phyloP scores from a whole-genome alignment of 2,888 invertebrate genomes.

The Pandemis cinnamomeana region DNA sequence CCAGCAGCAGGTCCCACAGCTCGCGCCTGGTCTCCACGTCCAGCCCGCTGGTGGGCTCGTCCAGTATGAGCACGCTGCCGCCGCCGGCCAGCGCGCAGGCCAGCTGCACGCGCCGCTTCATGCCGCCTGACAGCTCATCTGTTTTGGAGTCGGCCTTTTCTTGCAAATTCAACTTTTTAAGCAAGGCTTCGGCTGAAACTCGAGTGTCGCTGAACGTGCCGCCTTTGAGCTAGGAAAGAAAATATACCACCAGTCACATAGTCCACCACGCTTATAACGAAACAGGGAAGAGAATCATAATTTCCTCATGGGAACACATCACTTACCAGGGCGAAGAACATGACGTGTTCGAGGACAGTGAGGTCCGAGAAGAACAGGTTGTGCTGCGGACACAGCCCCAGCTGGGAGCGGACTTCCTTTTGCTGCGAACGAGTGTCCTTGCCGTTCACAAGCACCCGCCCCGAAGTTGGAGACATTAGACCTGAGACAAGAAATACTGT shows the following conservation, averaged over 20 bases:
- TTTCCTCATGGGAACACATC: too few relatives aligned
- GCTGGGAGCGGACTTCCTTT: constrained; percentile 86
- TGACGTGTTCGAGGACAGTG: constrained; percentile 91
- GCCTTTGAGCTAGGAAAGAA: constrained; percentile 69
- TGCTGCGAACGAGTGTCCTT: constrained; percentile 88
- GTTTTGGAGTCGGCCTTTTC: constrained; percentile 86
- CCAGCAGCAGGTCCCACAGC: constrained; percentile 56
- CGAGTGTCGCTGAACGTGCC: constrained; percentile 47
- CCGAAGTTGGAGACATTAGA: constrained; percentile 88
- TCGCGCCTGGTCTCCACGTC: constrained; percentile 62
- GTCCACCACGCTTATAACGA: too few relatives aligned
- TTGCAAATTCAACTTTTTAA: constrained; percentile 51
- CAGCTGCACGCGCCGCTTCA: constrained; percentile 92
- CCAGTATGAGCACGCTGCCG: constrained; percentile 87
- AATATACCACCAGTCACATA: neutral
- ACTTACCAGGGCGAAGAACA: constrained; percentile 92
- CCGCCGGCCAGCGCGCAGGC: constrained; percentile 94
- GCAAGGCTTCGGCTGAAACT: constrained; percentile 46
- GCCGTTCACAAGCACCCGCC: constrained; percentile 89
- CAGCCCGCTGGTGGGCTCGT: constrained; percentile 88
- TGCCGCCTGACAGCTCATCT: constrained; percentile 91
- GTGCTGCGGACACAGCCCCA: constrained; percentile 97
- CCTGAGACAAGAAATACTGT: constrained; percentile 74
- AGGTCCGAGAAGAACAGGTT: constrained; percentile 92
- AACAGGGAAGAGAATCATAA: too few relatives aligned